These are phyloP conservation scores for Netta rufina DNA, from an alignment of 2,797 vertebrate species.

Conservation along the genomic window DNA sequence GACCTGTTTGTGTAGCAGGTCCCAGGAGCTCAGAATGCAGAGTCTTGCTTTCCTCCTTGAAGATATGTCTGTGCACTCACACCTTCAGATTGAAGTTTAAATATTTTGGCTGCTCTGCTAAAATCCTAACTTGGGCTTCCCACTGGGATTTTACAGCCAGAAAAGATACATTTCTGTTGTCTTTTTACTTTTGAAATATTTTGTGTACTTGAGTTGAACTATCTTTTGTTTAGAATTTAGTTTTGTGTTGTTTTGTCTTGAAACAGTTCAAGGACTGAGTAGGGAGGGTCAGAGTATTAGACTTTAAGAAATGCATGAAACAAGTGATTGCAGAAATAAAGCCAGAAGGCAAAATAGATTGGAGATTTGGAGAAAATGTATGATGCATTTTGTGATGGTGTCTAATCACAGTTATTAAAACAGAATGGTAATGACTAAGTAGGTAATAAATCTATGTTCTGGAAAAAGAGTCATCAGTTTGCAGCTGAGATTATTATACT, in stretches of 20 bases:
- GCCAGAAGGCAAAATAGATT: neutral
- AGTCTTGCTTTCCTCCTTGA: neutral
- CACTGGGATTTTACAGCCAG: neutral
- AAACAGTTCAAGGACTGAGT: constrained; percentile 7
- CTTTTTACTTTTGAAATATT: constrained; percentile 27
- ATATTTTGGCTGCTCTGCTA: constrained; percentile 27
- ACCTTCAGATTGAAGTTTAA: constrained; percentile 19
- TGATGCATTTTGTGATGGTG: neutral
- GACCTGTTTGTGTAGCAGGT: neutral
- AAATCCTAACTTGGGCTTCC: neutral
- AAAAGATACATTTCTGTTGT: neutral
- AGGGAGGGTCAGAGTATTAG: neutral
- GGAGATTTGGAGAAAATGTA: neutral
- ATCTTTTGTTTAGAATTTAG: constrained; percentile 12
- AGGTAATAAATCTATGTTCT: neutral
- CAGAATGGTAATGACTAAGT: neutral
- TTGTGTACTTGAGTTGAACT: neutral
- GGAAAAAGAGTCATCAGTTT: neutral
- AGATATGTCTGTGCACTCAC: neutral
- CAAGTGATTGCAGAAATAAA: neutral
- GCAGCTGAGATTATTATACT: neutral
- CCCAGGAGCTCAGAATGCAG: neutral
- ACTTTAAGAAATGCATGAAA: neutral
- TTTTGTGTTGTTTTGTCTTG: constrained; percentile 35
- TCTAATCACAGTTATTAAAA: neutral